Percentiles rank a stretch among this genome's conserved stretches.
These are phyloP conservation scores for Vicugna pacos DNA, from an alignment of 2,113 vertebrate genomes.

Conservation along the genomic window DNA sequence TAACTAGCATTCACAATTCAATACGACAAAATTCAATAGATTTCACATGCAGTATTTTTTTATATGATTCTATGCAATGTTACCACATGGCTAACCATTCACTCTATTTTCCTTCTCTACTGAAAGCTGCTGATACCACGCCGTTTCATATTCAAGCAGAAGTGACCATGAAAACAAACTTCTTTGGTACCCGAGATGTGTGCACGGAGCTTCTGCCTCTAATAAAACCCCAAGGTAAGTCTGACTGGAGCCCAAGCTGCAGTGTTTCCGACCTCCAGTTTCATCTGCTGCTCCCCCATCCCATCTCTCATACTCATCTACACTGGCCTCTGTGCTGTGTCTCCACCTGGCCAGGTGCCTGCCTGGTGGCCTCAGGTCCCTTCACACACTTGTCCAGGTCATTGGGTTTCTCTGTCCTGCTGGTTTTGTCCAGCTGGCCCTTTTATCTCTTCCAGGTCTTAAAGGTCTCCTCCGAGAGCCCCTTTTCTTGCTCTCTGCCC, in stretches of 20 bases:
- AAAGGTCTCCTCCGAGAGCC: neutral
- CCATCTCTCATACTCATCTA: neutral
- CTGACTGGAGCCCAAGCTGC: neutral
- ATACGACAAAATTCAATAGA: neutral
- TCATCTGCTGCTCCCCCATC: neutral
- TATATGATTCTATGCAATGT: neutral
- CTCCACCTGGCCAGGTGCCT: neutral
- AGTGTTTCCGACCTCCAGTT: too few relatives aligned
- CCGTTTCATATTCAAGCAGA: constrained; percentile 92
- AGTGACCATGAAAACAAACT: constrained; percentile 95
- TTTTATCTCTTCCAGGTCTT: neutral
- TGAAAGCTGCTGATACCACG: constrained; percentile 88
- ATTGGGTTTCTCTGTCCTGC: rapidly evolving
- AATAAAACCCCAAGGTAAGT: constrained; percentile 93
- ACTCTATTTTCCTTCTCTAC: rapidly evolving
- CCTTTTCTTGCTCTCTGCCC: neutral
- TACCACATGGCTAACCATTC: rapidly evolving
- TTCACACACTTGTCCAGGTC: neutral
- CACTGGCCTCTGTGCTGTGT: neutral
- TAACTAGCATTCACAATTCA: neutral
- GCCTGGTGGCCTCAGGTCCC: neutral
- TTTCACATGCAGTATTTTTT: neutral
- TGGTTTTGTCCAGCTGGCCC: neutral
- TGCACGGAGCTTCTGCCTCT: constrained; percentile 93
- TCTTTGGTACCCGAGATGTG: constrained; percentile 92